Conservation (phyloP, 2,797 vertebrate genomes). For the Coreius guichenoti region DNA sequence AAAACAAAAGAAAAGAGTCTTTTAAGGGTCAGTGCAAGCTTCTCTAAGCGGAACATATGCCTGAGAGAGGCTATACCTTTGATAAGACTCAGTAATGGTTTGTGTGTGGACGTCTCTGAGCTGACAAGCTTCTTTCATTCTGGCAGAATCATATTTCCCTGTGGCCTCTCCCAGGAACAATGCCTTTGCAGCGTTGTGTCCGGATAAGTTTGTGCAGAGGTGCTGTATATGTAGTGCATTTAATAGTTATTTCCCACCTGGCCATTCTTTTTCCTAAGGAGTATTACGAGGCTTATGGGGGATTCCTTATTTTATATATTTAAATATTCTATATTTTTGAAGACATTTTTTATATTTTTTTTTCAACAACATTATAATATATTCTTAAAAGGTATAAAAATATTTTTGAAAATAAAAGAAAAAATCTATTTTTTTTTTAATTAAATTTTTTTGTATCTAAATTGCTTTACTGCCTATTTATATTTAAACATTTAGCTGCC, state of each 20-base stretch:
- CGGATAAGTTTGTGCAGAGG: constrained; percentile 49
- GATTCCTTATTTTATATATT: not conserved
- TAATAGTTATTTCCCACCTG: constrained; percentile 42
- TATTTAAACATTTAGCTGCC: not conserved
- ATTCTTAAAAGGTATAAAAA: not conserved
- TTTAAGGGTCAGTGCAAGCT: constrained; percentile 84
- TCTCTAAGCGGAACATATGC: constrained; percentile 83
- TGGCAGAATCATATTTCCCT: constrained; percentile 77
- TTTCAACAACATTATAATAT: not conserved
- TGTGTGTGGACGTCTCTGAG: constrained; percentile 72
- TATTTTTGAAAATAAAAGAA: not conserved
- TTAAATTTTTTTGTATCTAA: not conserved
- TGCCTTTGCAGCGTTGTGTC: constrained; percentile 72
- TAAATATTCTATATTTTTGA: not conserved
- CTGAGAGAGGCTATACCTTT: constrained; percentile 81
- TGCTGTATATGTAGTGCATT: constrained; percentile 25
- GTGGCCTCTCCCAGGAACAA: constrained; percentile 73
- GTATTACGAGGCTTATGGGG: not conserved
- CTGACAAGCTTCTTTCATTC: constrained; percentile 84
- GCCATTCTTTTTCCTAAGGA: not conserved
- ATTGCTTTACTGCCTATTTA: not conserved
- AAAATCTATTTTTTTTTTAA: no score
- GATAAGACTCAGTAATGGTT: constrained; percentile 80
- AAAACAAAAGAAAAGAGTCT: constrained; percentile 86
- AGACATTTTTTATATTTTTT: not conserved